Percentiles rank a stretch among this genome's conserved stretches.
Conservation (phyloP, 1,140 invertebrate species). For the Drosophila asahinai region DNA sequence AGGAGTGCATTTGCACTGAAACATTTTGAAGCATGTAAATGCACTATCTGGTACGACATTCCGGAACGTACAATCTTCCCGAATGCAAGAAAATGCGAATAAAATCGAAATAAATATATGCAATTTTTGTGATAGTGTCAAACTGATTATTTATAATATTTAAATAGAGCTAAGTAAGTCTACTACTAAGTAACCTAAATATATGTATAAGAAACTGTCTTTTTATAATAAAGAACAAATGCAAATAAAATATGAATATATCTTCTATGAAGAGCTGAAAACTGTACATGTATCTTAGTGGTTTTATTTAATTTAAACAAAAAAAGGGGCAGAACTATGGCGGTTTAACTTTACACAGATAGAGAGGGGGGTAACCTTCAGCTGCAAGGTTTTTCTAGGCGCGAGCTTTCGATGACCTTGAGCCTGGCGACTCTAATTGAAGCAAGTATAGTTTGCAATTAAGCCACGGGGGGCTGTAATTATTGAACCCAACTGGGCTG, state of each 20-base stretch:
- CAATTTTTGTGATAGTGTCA: constrained; percentile 71
- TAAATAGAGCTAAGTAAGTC: constrained; percentile 22
- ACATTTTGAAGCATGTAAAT: constrained; percentile 96
- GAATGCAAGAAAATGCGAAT: constrained; percentile 73
- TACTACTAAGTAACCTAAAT: constrained; percentile 5
- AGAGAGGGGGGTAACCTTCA: constrained; percentile 7
- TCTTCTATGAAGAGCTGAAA: constrained; percentile 30
- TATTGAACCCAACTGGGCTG: not conserved
- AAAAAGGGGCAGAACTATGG: not conserved
- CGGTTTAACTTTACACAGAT: not conserved
- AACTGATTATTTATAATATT: constrained; percentile 32
- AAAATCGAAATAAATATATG: constrained; percentile 33
- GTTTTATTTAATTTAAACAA: constrained; percentile 35
- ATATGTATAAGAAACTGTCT: constrained; percentile 26
- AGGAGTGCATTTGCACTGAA: constrained; percentile 97
- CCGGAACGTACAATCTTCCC: constrained; percentile 87
- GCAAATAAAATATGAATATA: constrained; percentile 23
- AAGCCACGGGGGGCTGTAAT: not conserved
- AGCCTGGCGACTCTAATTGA: constrained; percentile 21
- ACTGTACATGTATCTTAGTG: constrained; percentile 18
- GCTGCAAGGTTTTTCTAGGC: constrained; percentile 11
- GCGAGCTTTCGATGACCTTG: constrained; percentile 52
- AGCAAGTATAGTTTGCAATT: constrained; percentile 8
- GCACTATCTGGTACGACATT: constrained; percentile 99
- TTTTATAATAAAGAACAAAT: constrained; percentile 31